Evolutionary conservation across 2,888 invertebrate genomes (phyloP), one percentile per base, ranked within the genome.

Genomic region (Monochamus alternatus): DNA sequence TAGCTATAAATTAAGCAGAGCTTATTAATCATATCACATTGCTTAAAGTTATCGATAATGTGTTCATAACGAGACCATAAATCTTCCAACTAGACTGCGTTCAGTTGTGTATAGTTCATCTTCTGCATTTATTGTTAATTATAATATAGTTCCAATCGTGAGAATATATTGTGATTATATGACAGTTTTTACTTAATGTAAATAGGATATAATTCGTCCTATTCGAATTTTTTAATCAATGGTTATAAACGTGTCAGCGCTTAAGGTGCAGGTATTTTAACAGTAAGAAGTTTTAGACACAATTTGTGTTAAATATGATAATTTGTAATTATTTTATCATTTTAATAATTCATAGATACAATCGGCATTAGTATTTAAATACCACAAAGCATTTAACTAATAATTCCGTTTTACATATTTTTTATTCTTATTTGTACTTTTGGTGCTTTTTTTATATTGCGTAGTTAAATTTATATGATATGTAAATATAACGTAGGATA

Each of bases 401-500:
- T 47, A 43, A 63, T 43, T 63, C 9, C 43, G 12, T 43, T 38
- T 7, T 31, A 9, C 32, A 60, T 32, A 38, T 14, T 38, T 32
- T 38, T 43, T 43, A 38, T 12, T n/a, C 31, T 60, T 31, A 31
- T 62, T 60, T 62, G 47, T 38, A n/a, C 32, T 63, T 63, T 63
- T 63, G 62, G 62, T 63, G 62, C 62, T 63, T 63, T 63, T 38
- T 38, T 63, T 63, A 63, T 38, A 62, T 63, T 43, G 43, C n/a
- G 14, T 38, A 43, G 8, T 63, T 63, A 38, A n/a, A 43, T 63
- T 5, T 43, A 38, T 14, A 38, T 63, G 62, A 63, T 38, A 63
- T 63, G 38, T 60, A 60, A 32, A 60, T 31, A 60, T 5, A 60
- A 32, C 3, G 38, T 14, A 63, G 38, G n/a, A 32, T 62, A 32